Evolutionary conservation across 2,888 invertebrate species (phyloP), one percentile per base, ranked within the genome.

Genomic region (Morpho helenor): DNA sequence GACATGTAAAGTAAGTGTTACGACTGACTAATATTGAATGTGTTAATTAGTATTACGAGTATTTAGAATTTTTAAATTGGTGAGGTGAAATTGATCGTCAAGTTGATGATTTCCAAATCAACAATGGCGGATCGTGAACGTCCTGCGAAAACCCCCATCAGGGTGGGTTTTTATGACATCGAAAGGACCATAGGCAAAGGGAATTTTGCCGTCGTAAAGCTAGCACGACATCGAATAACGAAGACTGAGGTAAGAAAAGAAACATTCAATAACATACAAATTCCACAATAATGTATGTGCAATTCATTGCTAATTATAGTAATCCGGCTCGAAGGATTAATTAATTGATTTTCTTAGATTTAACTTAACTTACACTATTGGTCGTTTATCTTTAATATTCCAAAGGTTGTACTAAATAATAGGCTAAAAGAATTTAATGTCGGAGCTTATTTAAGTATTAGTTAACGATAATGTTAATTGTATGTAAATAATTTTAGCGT

Each of bases 131-230:
- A 92, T 68, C 87, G 91, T 56, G 91, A 91, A 75, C 88, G 91
- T 80, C 88, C 87, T 76, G 87, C 89, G 69, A 94, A 93, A 87
- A 93, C 93, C 73, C 94, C 95, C 71, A 95, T 97, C 79, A 94
- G 96, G 76, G 97, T 99, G 77, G 99, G 99, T 72, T 98, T 98
- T 92, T 99, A 99, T 90, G 98, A 98, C 88, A 97, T 99, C 84
- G 98, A 98, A 89, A 94, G 96, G 79, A 99, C 99, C 75, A 98
- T 99, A 77, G 99, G 99, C 74, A 98, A 98, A 89, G 99, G 99
- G 56, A 99, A 99, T 91, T 99, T 99, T 92, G 99, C 99, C 70
- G 98, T 99, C 73, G 99, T 99, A 74, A 99, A 99, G 91, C 92
- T 99, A 82, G 99, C 99, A 72, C 95, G 97, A 82, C 99, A 99